Evolutionary conservation across 2,113 vertebrate species (phyloP).

Genomic region (Seriola rivoliana): DNA sequence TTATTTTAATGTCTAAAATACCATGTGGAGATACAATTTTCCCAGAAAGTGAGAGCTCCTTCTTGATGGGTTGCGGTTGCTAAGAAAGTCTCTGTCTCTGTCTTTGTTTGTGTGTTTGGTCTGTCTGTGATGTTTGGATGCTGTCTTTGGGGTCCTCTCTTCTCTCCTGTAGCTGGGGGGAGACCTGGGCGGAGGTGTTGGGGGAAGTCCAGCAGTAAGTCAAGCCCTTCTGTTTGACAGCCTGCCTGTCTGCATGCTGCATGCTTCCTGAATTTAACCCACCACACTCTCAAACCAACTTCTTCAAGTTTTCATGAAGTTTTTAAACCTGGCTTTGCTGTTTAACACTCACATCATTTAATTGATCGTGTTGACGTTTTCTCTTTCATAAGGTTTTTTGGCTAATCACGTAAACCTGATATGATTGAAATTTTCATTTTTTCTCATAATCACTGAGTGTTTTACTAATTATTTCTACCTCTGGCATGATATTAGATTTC

Average conservation of each 20-base stretch:
- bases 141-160: slow-evolving; percentile 76
- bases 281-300: slow-evolving; percentile 1
- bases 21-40: slow-evolving; percentile 24
- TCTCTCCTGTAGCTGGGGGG: slow-evolving; percentile 95
- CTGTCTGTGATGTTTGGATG: slow-evolving; percentile 72
- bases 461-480: slow-evolving; percentile 18
- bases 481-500: slow-evolving; percentile 21
- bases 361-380: not conserved
- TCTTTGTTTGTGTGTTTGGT: slow-evolving; percentile 68
- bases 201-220: slow-evolving; percentile 99
- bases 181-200: slow-evolving; percentile 99
- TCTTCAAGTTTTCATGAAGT: not conserved
- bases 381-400: slow-evolving; percentile 8
- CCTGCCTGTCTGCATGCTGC: slow-evolving; percentile 63
- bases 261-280: slow-evolving; percentile 48
- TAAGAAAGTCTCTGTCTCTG: slow-evolving; percentile 81
- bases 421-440: slow-evolving; percentile 10
- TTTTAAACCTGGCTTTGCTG: slow-evolving; percentile 18
- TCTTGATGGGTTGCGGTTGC: slow-evolving; percentile 67
- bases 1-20: slow-evolving; percentile 23
- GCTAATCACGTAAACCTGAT: not conserved
- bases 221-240: slow-evolving; percentile 77
- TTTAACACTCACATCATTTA: not conserved
- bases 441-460: slow-evolving; percentile 6
- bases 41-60: slow-evolving; percentile 44